A percentile compares a stretch with the other conserved stretches of the same genome.
Evolutionary conservation across 2,797 vertebrate species (phyloP).

Genomic region (Sebastes minor): DNA sequence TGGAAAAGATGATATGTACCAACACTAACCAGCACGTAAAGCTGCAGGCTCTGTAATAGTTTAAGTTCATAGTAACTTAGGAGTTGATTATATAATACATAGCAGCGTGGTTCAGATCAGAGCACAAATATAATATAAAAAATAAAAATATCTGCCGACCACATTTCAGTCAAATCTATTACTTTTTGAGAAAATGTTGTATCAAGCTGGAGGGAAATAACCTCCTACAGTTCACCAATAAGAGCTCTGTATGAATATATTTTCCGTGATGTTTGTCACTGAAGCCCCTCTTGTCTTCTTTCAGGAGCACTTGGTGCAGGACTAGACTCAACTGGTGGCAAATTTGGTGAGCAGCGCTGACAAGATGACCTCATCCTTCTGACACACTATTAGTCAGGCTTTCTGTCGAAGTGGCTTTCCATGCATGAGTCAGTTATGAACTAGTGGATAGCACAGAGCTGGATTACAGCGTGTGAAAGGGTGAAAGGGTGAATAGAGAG

Average conservation of each 20-base stretch:
- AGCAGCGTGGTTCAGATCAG: neutral
- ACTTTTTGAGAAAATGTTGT: neutral
- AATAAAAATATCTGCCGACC: neutral
- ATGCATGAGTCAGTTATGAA: slow-evolving; percentile 22
- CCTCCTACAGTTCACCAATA: neutral
- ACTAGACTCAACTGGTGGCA: slow-evolving; percentile 72
- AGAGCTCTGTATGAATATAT: neutral
- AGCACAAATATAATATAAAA: neutral
- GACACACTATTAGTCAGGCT: slow-evolving; percentile 24
- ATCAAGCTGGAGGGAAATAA: neutral
- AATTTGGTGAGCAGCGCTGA: slow-evolving; percentile 65
- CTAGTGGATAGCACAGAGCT: neutral
- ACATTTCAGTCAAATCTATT: neutral
- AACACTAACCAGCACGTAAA: neutral
- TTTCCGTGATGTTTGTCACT: neutral
- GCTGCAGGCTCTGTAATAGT: neutral
- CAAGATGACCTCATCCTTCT: slow-evolving; percentile 1
- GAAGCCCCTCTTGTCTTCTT: slow-evolving; percentile 5
- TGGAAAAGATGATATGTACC: neutral
- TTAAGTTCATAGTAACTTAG: neutral
- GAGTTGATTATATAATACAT: neutral
- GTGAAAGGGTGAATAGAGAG: neutral
- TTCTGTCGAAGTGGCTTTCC: neutral
- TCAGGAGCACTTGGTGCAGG: slow-evolving; percentile 69
- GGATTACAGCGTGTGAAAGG: neutral